Evolutionary conservation across 2,797 vertebrate genomes (phyloP), one percentile per base, ranked within the genome.

Genomic region (Caiman crocodilus): DNA sequence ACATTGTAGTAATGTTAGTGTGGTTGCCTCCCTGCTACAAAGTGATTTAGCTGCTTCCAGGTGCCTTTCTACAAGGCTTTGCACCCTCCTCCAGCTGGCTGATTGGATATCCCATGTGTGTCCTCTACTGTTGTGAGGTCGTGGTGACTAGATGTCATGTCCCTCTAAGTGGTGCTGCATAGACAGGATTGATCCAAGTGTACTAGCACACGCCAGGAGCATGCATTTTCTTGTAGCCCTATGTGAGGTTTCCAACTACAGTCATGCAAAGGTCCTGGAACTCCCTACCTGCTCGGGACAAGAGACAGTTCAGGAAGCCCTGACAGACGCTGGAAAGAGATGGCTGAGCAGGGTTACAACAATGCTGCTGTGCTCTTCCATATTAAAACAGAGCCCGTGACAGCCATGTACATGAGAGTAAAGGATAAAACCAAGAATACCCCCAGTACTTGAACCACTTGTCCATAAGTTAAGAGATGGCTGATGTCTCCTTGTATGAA

Each of bases 131-230:
- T 76, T 35, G 1, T 56, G 32, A 63, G 64, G 86, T 73, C 91
- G 78, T 77, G 28, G 85, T 8, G 32, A 4, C 0, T 0, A 61
- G 26, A 7, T 30, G n/a, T 80, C 35, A 77, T 5, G 30, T 79
- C 6, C 13, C 35, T 6, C 56, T 11, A 21, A 88, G 64, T 1
- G 0, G 21, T 83, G 88, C 21, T 69, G 32, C 76, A 56, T 1
- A 1, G 20, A 20, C 73, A 69, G 60, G 79, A 12, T 60, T 76
- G 1, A 0, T 30, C 67, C 2, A 1, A 65, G 35, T 50, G n/a
- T 12, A 7, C 84, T 9, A 0, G 0, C 18, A 61, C 60, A 25
- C 28, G 5, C 55, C 1, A 0, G 14, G 3, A 69, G 65, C 56
- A 21, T 79, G 17, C 79, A 42, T 12, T 30, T 14, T 21, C 25